These are phyloP conservation scores for Drosophila pallidifrons DNA, from an alignment of 1,140 invertebrate genomes.

Conservation along the genomic window DNA sequence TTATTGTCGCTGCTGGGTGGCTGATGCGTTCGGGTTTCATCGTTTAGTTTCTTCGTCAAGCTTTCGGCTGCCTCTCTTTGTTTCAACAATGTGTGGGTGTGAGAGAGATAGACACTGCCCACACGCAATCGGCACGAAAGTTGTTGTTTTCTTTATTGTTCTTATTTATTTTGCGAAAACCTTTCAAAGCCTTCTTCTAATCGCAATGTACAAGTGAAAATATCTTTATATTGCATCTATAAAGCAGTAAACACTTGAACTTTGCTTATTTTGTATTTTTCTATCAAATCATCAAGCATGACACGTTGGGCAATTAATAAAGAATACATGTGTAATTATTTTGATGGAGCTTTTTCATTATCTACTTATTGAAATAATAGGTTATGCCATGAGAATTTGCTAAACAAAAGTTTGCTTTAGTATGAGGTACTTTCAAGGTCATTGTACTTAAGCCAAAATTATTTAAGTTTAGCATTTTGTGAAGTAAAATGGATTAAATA, in stretches of 20 bases:
- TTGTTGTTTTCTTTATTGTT: slow-evolving; percentile 2
- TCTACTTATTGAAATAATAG: background rate
- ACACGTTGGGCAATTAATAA: background rate
- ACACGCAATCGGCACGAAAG: background rate
- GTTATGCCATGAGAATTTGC: background rate
- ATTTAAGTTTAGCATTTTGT: too few species aligned
- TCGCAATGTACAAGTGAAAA: slow-evolving; percentile 19
- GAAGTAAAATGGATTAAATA: too few species aligned
- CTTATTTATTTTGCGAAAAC: background rate
- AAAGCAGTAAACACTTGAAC: slow-evolving; percentile 23
- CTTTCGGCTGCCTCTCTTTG: slow-evolving; percentile 22
- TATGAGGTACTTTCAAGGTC: background rate
- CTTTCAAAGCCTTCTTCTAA: slow-evolving; percentile 24
- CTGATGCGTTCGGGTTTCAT: slow-evolving; percentile 28
- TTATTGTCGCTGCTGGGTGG: slow-evolving; percentile 26
- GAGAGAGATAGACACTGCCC: slow-evolving; percentile 2
- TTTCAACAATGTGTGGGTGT: background rate
- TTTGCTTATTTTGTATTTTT: slow-evolving; percentile 14
- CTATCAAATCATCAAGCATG: slow-evolving; percentile 2
- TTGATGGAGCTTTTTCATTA: slow-evolving; percentile 1
- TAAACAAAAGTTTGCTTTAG: background rate
- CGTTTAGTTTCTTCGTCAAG: slow-evolving; percentile 29
- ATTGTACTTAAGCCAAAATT: background rate
- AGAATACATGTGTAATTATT: slow-evolving; percentile 7
- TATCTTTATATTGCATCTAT: slow-evolving; percentile 13